These are phyloP conservation scores for Coendou prehensilis DNA, from an alignment of 2,797 vertebrate genomes.

Conservation along the genomic window DNA sequence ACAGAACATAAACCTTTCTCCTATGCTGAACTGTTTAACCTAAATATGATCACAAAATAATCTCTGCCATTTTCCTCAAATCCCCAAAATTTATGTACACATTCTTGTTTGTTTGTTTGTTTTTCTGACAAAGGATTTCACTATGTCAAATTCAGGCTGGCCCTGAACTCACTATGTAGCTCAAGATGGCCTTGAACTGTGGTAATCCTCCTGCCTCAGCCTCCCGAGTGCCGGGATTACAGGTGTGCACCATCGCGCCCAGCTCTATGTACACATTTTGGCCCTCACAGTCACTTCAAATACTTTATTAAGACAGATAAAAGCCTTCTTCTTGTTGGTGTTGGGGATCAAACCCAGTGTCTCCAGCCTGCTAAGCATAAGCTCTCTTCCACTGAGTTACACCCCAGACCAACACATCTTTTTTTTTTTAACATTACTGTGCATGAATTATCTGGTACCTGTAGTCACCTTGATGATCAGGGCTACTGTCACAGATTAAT, in stretches of 20 bases:
- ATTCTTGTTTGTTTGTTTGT: not conserved
- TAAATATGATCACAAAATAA: constrained; percentile 27
- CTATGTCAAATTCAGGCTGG: not conserved
- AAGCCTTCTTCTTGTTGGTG: not conserved
- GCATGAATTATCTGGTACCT: not conserved
- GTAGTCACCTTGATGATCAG: constrained; percentile 28
- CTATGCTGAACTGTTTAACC: not conserved
- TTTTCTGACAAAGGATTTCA: not conserved
- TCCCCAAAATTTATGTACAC: constrained; percentile 6
- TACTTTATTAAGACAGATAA: not conserved
- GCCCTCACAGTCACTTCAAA: constrained; percentile 33
- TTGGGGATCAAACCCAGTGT: not conserved
- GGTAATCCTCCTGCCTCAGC: not conserved
- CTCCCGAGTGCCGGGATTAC: not conserved
- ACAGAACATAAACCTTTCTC: not conserved
- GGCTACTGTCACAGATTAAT: not conserved
- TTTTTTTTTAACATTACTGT: not conserved
- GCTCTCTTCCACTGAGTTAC: not conserved
- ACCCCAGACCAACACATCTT: not conserved
- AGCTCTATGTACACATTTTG: not conserved
- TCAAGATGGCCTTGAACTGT: not conserved
- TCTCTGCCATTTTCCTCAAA: constrained; percentile 47
- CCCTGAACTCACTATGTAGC: not conserved
- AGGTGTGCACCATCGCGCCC: not conserved
- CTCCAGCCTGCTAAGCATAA: not conserved